These are phyloP conservation scores for Balaenoptera acutorostrata DNA, from an alignment of 2,113 vertebrate genomes.

Conservation along the genomic window DNA sequence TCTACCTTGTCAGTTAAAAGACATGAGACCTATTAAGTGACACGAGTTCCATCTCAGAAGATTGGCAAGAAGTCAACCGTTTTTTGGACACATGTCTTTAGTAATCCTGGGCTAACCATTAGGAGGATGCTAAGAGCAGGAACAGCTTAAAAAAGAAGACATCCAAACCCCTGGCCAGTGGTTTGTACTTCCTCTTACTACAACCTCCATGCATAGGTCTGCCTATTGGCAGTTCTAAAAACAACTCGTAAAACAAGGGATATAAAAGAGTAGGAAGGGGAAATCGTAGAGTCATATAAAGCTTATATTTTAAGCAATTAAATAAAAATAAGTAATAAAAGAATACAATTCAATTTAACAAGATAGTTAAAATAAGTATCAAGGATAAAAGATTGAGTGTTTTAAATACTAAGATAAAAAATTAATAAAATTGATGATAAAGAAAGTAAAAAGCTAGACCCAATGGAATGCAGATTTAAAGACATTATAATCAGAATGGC, in stretches of 20 bases:
- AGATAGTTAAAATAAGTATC: background rate
- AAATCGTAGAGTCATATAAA: background rate
- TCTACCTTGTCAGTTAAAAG: background rate
- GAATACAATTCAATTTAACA: background rate
- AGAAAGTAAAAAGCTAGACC: background rate
- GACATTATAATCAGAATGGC: background rate
- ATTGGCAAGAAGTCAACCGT: background rate
- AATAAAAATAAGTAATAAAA: background rate
- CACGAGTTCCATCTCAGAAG: background rate
- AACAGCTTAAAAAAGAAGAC: no score
- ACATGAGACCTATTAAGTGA: background rate
- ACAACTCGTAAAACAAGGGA: background rate
- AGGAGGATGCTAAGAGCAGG: background rate
- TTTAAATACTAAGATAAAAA: background rate
- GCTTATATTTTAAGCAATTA: background rate
- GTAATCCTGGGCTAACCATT: background rate
- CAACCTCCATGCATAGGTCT: background rate
- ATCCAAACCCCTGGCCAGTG: background rate
- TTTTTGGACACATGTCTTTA: background rate
- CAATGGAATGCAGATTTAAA: background rate
- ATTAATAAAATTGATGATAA: background rate
- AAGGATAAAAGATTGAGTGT: background rate
- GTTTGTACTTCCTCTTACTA: background rate
- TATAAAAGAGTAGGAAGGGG: background rate
- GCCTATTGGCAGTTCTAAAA: background rate